phyloP scores from a whole-genome alignment of 2,888 invertebrate species.

The Lobophora halterata region DNA sequence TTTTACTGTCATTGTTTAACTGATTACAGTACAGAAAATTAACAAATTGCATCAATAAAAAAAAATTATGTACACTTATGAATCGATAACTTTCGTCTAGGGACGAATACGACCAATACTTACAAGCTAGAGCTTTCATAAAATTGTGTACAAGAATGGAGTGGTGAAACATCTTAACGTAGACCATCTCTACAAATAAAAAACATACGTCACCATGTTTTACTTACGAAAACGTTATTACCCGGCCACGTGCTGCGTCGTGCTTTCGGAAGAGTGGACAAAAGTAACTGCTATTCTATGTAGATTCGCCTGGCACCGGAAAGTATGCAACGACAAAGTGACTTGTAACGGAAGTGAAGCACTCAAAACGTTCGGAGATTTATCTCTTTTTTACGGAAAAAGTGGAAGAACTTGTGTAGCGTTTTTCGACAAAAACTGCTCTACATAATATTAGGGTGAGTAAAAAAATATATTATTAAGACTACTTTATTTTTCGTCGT shows the following conservation, averaged over 20 bases:
- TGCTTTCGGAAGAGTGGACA: constrained; percentile 44
- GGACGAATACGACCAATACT: too few species aligned
- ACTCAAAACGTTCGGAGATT: constrained; percentile 53
- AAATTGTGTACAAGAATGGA: too few species aligned
- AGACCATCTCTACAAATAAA: too few species aligned
- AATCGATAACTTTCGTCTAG: too few species aligned
- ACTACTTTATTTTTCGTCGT: too few species aligned
- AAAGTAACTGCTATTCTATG: constrained; percentile 75
- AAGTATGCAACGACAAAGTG: constrained; percentile 75
- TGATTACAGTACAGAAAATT: too few species aligned
- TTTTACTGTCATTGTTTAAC: too few species aligned
- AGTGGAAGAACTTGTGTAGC: constrained; percentile 19
- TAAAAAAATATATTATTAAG: too few species aligned
- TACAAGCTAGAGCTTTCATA: too few species aligned
- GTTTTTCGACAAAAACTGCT: constrained; percentile 18
- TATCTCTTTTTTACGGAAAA: constrained; percentile 44
- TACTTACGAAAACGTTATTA: constrained; percentile 34
- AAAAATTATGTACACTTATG: too few species aligned
- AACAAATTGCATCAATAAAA: too few species aligned
- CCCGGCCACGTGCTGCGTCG: constrained; percentile 55
- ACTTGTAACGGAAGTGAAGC: constrained; percentile 75
- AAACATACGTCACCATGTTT: neutral
- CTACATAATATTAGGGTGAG: constrained; percentile 3
- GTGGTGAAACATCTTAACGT: too few species aligned
- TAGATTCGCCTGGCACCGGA: constrained; percentile 64